Conservation (phyloP, 2,797 vertebrate species). For the Xiphophorus birchmanni region DNA sequence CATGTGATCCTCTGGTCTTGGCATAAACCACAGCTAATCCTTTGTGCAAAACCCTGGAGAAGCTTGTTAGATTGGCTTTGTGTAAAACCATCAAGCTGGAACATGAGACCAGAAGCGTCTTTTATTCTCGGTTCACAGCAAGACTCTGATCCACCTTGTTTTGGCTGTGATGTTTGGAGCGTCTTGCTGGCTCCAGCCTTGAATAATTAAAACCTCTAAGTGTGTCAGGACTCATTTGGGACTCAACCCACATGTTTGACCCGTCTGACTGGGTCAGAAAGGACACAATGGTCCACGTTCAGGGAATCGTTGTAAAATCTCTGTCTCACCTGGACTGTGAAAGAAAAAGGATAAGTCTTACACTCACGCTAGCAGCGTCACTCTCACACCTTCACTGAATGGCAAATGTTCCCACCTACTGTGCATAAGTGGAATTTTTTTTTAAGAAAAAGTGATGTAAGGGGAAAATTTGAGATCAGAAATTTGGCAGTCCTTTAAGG, state of each 20-base stretch:
- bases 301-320: conserved; percentile 30
- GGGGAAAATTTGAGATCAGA: neutral
- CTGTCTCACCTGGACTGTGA: neutral
- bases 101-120: conserved; percentile 55
- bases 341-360: neutral
- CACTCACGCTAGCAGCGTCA: neutral
- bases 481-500: neutral
- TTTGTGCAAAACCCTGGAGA: conserved; percentile 54
- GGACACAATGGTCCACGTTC: conserved; percentile 12
- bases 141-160: conserved; percentile 55
- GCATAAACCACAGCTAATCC: conserved; percentile 60
- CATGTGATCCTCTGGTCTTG: conserved; percentile 30
- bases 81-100: conserved; percentile 67
- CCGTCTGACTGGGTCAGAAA: conserved; percentile 49
- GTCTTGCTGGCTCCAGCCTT: conserved; percentile 51
- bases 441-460: neutral
- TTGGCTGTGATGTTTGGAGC: conserved; percentile 39
- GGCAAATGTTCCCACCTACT: neutral
- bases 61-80: conserved; percentile 69
- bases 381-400: neutral
- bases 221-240: conserved; percentile 51
- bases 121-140: conserved; percentile 59
- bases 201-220: conserved; percentile 77
- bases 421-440: too few species aligned
- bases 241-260: conserved; percentile 52